A percentile compares a stretch with the other conserved stretches of the same genome.
Conservation (phyloP, 2,113 vertebrate genomes). For the Albula glossodonta region DNA sequence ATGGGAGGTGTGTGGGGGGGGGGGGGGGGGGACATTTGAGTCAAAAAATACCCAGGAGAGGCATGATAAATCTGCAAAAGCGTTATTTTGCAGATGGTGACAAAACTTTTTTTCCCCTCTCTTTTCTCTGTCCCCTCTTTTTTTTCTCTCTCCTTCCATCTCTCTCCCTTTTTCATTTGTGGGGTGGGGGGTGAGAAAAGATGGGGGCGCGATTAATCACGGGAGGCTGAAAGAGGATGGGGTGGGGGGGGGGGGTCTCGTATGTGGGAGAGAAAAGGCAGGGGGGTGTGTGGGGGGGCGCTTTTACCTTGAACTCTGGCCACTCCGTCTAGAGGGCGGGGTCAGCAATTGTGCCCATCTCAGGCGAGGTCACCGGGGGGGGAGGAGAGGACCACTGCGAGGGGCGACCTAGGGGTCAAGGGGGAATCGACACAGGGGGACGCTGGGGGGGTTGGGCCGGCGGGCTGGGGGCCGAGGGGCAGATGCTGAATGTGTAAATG, state of each 20-base stretch:
- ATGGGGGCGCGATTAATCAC: constrained; percentile 59
- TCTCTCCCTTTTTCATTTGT: constrained; percentile 11
- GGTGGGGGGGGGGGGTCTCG: neutral
- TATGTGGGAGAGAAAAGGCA: constrained; percentile 38
- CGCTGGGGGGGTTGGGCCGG: constrained; percentile 32
- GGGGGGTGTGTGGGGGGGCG: constrained; percentile 52
- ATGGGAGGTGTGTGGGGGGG: too few relatives aligned
- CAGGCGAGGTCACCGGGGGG: constrained; percentile 62
- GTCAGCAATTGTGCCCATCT: constrained; percentile 60
- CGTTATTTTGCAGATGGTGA: neutral
- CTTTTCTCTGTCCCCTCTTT: neutral
- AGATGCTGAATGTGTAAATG: constrained; percentile 80
- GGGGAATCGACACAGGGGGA: constrained; percentile 8
- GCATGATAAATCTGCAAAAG: neutral
- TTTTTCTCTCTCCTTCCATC: neutral
- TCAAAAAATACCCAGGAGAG: neutral
- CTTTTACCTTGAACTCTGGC: constrained; percentile 74
- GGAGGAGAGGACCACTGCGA: constrained; percentile 32
- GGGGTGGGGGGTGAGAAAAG: constrained; percentile 34
- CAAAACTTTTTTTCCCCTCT: neutral
- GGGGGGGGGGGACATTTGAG: neutral
- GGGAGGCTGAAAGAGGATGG: constrained; percentile 38
- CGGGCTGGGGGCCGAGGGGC: constrained; percentile 47
- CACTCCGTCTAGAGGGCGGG: constrained; percentile 58
- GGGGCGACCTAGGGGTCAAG: constrained; percentile 28